Evolutionary conservation across 1,140 invertebrate species (phyloP).

Genomic region (Ostrea denselamellosa): DNA sequence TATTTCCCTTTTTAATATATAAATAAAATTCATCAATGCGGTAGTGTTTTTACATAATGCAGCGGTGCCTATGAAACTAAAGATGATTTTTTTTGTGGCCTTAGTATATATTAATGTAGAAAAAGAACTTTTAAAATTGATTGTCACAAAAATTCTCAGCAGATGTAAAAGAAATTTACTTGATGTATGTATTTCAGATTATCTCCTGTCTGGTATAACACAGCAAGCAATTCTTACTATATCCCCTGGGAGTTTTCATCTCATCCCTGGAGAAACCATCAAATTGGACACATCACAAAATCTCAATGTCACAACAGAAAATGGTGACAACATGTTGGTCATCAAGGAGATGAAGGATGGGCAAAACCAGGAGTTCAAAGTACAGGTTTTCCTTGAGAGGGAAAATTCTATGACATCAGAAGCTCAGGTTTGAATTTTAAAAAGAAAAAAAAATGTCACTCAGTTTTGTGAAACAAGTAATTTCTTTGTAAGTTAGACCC

Average conservation of each 20-base stretch:
- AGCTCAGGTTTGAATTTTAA: constrained; percentile 15
- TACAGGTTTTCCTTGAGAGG: constrained; percentile 54
- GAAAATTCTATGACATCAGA: constrained; percentile 3
- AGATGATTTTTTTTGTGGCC: too few species aligned
- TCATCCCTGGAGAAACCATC: constrained; percentile 68
- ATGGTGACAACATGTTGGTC: constrained; percentile 55
- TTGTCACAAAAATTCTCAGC: not conserved
- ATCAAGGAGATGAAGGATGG: constrained; percentile 47
- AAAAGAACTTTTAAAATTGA: too few species aligned
- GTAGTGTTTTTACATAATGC: too few species aligned
- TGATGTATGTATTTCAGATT: constrained; percentile 54
- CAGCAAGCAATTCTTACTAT: constrained; percentile 79
- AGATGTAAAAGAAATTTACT: not conserved
- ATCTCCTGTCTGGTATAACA: constrained; percentile 80
- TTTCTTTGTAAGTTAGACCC: too few species aligned
- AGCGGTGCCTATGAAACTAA: too few species aligned
- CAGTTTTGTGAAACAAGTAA: not conserved
- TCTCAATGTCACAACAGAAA: constrained; percentile 50
- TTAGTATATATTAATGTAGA: too few species aligned
- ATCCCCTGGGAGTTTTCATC: constrained; percentile 79
- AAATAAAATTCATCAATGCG: too few species aligned
- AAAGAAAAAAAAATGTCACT: not conserved
- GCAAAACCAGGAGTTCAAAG: constrained; percentile 46
- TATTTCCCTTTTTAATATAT: too few species aligned
- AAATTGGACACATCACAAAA: constrained; percentile 57